Conservation (phyloP, 2,888 invertebrate species). For the Trissolcus japonicus region DNA sequence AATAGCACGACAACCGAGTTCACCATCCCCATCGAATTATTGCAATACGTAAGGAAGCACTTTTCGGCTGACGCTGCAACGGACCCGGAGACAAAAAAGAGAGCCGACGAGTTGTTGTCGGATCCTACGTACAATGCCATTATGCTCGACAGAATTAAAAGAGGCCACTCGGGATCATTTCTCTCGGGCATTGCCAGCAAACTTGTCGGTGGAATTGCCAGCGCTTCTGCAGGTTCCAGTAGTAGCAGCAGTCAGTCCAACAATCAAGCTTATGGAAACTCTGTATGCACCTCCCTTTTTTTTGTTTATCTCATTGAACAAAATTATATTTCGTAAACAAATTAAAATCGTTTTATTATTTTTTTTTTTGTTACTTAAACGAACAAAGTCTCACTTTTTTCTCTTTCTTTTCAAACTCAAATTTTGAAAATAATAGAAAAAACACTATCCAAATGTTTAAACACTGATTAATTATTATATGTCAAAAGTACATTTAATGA, state of each 20-base stretch:
- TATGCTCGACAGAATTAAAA: conserved; percentile 63
- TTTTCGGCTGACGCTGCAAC: conserved; percentile 18
- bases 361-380: too few species aligned
- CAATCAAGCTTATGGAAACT: conserved; percentile 41
- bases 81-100: conserved; percentile 56
- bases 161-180: conserved; percentile 62
- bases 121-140: conserved; percentile 63
- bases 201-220: conserved; percentile 68
- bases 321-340: too few species aligned
- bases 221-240: conserved; percentile 67
- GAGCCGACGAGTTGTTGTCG: conserved; percentile 61
- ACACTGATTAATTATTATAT: too few species aligned
- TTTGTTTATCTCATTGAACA: too few species aligned
- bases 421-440: too few species aligned
- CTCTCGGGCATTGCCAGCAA: conserved; percentile 70
- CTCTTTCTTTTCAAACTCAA: too few species aligned
- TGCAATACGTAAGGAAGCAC: conserved; percentile 51
- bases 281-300: not conserved
- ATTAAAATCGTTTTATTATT: too few species aligned
- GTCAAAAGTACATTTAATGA: too few species aligned
- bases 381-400: too few species aligned
- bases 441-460: too few species aligned
- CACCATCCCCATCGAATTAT: conserved; percentile 51
- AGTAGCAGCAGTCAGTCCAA: conserved; percentile 55
- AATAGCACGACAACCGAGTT: conserved; percentile 50